Base-by-base conservation (phyloP, 1,140 invertebrate genomes). In the Lepidurus arcticus region DNA sequence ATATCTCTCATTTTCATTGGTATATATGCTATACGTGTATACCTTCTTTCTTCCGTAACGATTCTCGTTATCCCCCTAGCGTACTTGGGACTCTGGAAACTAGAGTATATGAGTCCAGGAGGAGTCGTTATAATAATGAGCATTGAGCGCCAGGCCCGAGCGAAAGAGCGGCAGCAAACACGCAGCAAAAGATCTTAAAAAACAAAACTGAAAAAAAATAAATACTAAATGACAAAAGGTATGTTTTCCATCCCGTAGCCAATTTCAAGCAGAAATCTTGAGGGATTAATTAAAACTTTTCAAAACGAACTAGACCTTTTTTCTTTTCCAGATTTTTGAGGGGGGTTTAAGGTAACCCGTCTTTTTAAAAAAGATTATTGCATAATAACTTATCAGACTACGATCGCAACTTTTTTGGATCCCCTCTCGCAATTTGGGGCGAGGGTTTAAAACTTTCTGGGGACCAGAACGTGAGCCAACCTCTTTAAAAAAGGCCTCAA, bases 51-150 rank as follows among this genome's bases (percentile, higher is more conserved):
- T 65, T 21, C 16, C 53, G 7, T 65, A 13, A 21, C n/a, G 21
- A 65, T 65, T 65, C 53, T 65, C 53, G 53, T 65, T 13, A 65
- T 65, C n/a, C 53, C 53, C 53, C 53, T 65, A 13, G 53, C 53
- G 53, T 65, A 65, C 53, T 65, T 65, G 53, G 53, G 21, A 65
- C 53, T 65, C 53, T 21, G 16, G 53, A 65, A 65, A 21, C 53
- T 65, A 65, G 21, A 65, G 53, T 65, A 65, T 65, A 65, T 65
- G 53, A 65, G 53, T 65, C 53, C 53, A 65, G 21, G 53, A 65
- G 53, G 53, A 16, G 53, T 65, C 53, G 53, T 65, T 65, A 65
- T 65, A 65, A 65, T 65, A 65, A 65, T 65, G 53, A 65, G 53
- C 53, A 65, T 65, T 65, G 16, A 21, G 53, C 16, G 16, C 53